phyloP scores from a whole-genome alignment of 2,797 vertebrate species.

The Argentina silus region DNA sequence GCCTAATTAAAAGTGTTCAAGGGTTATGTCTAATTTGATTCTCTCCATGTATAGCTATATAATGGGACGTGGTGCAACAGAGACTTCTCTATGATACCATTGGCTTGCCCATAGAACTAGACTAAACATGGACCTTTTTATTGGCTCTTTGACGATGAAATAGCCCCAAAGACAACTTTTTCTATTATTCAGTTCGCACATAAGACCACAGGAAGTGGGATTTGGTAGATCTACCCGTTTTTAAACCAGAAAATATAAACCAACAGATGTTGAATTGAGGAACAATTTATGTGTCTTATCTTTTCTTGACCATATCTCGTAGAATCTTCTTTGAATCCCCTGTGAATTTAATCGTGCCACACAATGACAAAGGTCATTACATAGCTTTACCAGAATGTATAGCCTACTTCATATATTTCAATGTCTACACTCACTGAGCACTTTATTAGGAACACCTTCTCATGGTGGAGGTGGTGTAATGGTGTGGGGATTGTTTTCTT shows the following conservation, averaged over 20 bases:
- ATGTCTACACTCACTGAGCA: neutral
- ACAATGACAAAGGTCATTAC: neutral
- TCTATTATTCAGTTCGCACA: neutral
- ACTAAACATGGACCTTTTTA: neutral
- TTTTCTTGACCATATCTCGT: neutral
- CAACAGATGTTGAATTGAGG: neutral
- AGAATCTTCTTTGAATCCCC: neutral
- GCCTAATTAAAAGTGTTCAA: conserved; percentile 32
- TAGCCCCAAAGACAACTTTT: neutral
- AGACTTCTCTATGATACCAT: neutral
- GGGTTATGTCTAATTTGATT: conserved; percentile 24
- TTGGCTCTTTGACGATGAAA: neutral
- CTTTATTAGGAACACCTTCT: too few relatives aligned
- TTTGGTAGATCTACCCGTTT: neutral
- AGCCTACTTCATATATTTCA: neutral
- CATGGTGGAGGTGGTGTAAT: too few relatives aligned
- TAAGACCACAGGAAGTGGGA: neutral
- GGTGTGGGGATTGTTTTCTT: too few relatives aligned
- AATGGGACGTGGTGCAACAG: conserved; percentile 9
- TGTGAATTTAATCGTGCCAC: neutral
- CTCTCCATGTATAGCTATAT: conserved; percentile 1
- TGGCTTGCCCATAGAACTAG: neutral
- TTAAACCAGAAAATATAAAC: neutral
- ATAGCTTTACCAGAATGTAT: neutral
- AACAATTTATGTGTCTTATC: neutral